Evolutionary conservation across 2,888 invertebrate genomes (phyloP), one percentile per base, ranked within the genome.

Genomic region (Tetramorium bicarinatum): DNA sequence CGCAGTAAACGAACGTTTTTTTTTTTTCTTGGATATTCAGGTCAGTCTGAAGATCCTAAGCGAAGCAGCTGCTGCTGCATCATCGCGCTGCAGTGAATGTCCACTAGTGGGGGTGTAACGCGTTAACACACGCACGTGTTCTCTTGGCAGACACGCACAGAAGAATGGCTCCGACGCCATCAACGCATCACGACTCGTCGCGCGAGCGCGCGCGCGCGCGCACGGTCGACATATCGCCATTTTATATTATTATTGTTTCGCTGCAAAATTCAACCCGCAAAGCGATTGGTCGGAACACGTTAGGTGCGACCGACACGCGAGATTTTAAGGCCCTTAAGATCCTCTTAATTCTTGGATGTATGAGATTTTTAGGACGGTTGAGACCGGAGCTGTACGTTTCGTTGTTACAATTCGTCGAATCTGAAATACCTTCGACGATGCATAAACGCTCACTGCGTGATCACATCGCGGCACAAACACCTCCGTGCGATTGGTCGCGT

Each of bases 1-100:
- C 15, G 47, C 3, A 59, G 62, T 44, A 13, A n/a, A 41, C 25
- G 18, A 56, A 38, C 25, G 34, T 59, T 7, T 18, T 59, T 18
- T 15, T n/a, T 75, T 59, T 61, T 62, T 34, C 38, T 69, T 21
- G 56, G 8, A 34, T 54, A 83, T 80, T 72, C 71, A 47, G 64
- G 47, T 83, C 79, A 83, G 34, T 1, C 56, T 54, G 41, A 66
- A 59, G 64, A 64, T 62, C 52, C 56, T 52, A 25, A 41, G 44
- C 11, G 11, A n/a, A 49, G 44, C 75, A 86, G 21, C 69, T 59
- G 80, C 44, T 54, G 56, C 44, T 80, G 59, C 75, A 80, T 59
- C 80, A 29, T 79, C 29, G 18, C 34, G 25, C 52, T 76, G 69
- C 76, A 66, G 49, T 41, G 52, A 66, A 21, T 75, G 25, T 44